Percentiles rank a stretch among this genome's conserved stretches.
Conservation (phyloP, 2,797 vertebrate species). For the Acanthurus leucopareius region DNA sequence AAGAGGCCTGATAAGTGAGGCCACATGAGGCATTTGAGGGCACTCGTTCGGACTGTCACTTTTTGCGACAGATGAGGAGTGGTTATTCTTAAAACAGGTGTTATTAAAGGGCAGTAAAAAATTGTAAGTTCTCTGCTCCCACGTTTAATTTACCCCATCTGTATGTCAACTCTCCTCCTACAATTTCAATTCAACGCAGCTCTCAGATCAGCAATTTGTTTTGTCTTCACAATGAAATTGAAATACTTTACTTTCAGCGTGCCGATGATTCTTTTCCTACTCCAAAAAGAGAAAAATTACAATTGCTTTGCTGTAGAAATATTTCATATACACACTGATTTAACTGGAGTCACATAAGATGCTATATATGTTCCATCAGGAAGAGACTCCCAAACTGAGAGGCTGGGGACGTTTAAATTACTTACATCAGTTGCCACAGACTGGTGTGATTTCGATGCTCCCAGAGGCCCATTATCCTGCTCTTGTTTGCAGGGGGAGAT, state of each 20-base stretch:
- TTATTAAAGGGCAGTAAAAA: conserved; percentile 68
- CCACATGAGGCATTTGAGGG: conserved; percentile 67
- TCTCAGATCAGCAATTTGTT: conserved; percentile 60
- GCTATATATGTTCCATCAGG: conserved; percentile 43
- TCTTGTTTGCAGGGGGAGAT: conserved; percentile 59
- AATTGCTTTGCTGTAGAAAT: conserved; percentile 52
- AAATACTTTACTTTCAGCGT: conserved; percentile 45
- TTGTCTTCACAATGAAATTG: conserved; percentile 60
- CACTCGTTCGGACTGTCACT: conserved; percentile 74
- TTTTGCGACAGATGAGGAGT: conserved; percentile 59
- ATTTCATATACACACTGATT: conserved; percentile 56
- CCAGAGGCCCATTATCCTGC: conserved; percentile 69
- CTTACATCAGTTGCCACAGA: conserved; percentile 69
- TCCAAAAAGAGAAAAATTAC: conserved; percentile 41
- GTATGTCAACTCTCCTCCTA: conserved; percentile 49
- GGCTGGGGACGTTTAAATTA: conserved; percentile 72
- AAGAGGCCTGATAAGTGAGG: conserved; percentile 69
- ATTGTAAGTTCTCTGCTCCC: conserved; percentile 52
- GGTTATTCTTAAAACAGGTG: conserved; percentile 73
- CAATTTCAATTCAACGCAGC: conserved; percentile 60
- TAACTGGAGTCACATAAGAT: conserved; percentile 38
- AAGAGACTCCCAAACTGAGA: conserved; percentile 43
- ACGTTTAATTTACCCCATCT: conserved; percentile 66
- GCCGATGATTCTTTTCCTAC: conserved; percentile 44
- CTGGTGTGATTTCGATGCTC: conserved; percentile 72